A percentile compares a stretch with the other conserved stretches of the same genome.
Evolutionary conservation across 2,888 invertebrate species (phyloP).

Genomic region (Tyria jacobaeae): DNA sequence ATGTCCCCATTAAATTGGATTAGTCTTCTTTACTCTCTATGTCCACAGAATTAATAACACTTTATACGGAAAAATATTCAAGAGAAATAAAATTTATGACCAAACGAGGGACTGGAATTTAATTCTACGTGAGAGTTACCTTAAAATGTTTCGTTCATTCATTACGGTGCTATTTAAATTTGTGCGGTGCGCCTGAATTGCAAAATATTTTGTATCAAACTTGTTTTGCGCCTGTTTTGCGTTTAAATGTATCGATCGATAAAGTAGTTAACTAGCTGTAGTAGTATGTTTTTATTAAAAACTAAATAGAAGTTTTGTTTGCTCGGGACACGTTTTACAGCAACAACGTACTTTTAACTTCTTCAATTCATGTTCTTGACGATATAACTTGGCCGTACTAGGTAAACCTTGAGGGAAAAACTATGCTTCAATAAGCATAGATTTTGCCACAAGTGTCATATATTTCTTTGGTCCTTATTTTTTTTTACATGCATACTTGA

Average conservation of each 20-base stretch:
- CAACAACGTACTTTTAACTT: neutral
- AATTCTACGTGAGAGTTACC: neutral
- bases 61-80: neutral
- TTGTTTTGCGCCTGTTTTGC: constrained; percentile 2
- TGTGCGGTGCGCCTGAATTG: neutral
- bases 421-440: too few species aligned
- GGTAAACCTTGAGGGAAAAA: neutral
- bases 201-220: neutral
- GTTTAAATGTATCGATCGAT: neutral
- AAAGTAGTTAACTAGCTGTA: neutral
- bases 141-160: neutral
- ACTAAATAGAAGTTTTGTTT: neutral
- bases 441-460: too few species aligned
- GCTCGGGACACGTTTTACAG: neutral
- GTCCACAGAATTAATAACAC: too few species aligned
- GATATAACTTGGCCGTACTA: neutral
- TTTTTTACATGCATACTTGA: too few species aligned
- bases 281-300: neutral
- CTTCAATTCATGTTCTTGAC: neutral
- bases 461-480: too few species aligned
- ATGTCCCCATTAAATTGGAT: too few species aligned
- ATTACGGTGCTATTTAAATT: neutral
- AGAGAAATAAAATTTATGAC: neutral
- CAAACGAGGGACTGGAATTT: neutral
- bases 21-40: too few species aligned